Evolutionary conservation across 1,140 invertebrate genomes (phyloP).

Genomic region (Calosoma granatense): DNA sequence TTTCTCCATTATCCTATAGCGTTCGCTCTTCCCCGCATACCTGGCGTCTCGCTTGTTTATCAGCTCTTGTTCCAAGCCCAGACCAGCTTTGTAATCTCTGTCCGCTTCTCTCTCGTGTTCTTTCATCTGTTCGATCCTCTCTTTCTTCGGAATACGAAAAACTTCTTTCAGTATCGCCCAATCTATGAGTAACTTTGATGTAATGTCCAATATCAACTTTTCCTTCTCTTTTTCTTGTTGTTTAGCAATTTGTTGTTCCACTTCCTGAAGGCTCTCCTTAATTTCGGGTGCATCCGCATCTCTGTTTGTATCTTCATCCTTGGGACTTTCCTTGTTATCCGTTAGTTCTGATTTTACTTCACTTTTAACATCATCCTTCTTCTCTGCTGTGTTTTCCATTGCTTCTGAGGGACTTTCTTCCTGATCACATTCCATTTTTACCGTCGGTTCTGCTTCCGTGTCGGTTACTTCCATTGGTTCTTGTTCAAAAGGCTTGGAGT

Average conservation of each 20-base stretch:
- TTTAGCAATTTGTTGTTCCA: slow-evolving; percentile 17
- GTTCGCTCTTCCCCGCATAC: slow-evolving; percentile 26
- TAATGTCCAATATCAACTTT: slow-evolving; percentile 34
- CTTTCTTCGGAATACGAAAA: slow-evolving; percentile 94
- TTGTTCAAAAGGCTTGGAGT: slow-evolving; percentile 13
- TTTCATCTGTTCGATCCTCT: slow-evolving; percentile 85
- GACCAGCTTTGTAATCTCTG: slow-evolving; percentile 35
- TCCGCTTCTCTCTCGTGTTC: slow-evolving; percentile 82
- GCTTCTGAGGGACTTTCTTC: not conserved
- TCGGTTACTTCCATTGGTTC: not conserved
- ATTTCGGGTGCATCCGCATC: slow-evolving; percentile 20
- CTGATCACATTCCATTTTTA: not conserved
- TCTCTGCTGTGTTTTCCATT: not conserved
- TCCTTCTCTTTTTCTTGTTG: slow-evolving; percentile 20
- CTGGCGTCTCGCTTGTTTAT: slow-evolving; percentile 16
- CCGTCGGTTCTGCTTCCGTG: too few species aligned
- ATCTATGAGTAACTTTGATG: slow-evolving; percentile 53
- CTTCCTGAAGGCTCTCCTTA: slow-evolving; percentile 8
- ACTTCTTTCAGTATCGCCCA: slow-evolving; percentile 76
- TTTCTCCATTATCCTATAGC: slow-evolving; percentile 26
- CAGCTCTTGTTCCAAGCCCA: slow-evolving; percentile 23
- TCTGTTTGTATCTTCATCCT: slow-evolving; percentile 18
- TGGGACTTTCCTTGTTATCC: slow-evolving; percentile 10
- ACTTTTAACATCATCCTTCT: not conserved
- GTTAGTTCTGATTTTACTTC: not conserved